Percentiles rank a stretch among this genome's conserved stretches.
Evolutionary conservation across 2,113 vertebrate species (phyloP).

Genomic region (Oryzias woworae): DNA sequence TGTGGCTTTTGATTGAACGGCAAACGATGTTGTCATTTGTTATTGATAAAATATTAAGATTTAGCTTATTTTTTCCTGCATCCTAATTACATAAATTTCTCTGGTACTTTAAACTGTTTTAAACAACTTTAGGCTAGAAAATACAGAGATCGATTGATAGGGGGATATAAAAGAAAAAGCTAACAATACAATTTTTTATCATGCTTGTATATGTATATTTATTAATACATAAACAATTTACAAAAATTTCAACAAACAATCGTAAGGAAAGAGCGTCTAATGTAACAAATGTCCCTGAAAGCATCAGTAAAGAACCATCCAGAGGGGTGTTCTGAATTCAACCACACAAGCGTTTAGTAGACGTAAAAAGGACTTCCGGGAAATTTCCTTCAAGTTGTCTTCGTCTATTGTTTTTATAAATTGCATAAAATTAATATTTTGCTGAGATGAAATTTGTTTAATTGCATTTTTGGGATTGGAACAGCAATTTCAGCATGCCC

Average conservation of each 20-base stretch:
- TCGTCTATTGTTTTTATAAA: not conserved
- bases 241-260: slow-evolving; percentile 29
- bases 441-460: not conserved
- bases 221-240: slow-evolving; percentile 1
- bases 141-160: no score
- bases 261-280: slow-evolving; percentile 51
- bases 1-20: no score
- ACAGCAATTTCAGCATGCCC: not conserved
- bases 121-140: no score
- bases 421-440: not conserved
- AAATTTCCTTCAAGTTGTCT: not conserved
- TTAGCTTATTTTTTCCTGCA: no score
- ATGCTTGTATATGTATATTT: no score
- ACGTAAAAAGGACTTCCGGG: rapidly evolving
- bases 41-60: no score
- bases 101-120: no score
- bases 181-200: no score
- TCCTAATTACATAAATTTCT: no score
- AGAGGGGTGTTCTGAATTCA: slow-evolving; percentile 34
- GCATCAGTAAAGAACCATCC: slow-evolving; percentile 15
- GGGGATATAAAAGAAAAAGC: no score
- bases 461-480: not conserved
- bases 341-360: not conserved
- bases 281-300: slow-evolving; percentile 57
- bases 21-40: no score